Conservation (phyloP, 2,888 invertebrate species). For the Hypselothyrea guttata region DNA sequence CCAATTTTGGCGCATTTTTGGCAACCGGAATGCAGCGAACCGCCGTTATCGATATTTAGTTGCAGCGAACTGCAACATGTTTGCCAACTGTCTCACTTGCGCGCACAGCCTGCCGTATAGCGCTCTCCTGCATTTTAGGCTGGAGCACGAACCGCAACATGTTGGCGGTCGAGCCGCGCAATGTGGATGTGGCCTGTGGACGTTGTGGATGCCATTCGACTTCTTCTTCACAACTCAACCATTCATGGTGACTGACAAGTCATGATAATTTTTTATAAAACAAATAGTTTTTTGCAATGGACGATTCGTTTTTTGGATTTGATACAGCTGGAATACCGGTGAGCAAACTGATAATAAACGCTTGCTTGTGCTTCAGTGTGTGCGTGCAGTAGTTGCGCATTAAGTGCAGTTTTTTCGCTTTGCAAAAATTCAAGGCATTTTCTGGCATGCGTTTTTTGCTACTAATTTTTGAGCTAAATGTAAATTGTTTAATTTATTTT, state of each 20-base stretch:
- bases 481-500: neutral
- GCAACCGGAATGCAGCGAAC: too few species aligned
- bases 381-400: neutral
- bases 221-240: constrained; percentile 49
- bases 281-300: constrained; percentile 86
- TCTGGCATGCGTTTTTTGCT: constrained; percentile 28
- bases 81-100: too few species aligned
- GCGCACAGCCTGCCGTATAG: too few species aligned
- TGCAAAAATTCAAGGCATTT: constrained; percentile 29
- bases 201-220: constrained; percentile 41
- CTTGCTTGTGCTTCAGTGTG: too few species aligned
- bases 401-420: constrained; percentile 1
- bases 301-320: constrained; percentile 94
- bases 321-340: constrained; percentile 87
- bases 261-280: constrained; percentile 86
- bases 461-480: neutral
- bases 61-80: too few species aligned
- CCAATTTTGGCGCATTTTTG: too few species aligned
- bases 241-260: constrained; percentile 85
- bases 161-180: too few species aligned
- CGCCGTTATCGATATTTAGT: too few species aligned
- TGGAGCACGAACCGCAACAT: too few species aligned
- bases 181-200: constrained; percentile 52
- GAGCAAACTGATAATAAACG: constrained; percentile 81
- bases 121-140: too few species aligned